These are phyloP conservation scores for Saguinus midas DNA, from an alignment of 2,113 vertebrate genomes.

Conservation along the genomic window DNA sequence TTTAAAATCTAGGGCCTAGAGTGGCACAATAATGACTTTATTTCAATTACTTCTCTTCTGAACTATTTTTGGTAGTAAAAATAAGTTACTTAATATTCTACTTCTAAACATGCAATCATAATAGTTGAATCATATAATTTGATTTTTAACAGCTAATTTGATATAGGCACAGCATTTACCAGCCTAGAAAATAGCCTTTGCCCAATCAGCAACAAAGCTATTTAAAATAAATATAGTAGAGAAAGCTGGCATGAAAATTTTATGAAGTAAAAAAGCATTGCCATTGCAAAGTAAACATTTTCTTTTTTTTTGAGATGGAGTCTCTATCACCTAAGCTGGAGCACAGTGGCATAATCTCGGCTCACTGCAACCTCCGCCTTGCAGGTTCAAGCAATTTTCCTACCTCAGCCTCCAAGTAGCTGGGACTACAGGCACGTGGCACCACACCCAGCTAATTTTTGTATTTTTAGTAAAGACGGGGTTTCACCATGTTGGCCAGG, in stretches of 20 bases:
- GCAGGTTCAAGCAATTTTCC: no score
- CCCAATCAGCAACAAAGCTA: not conserved
- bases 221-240: not conserved
- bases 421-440: no score
- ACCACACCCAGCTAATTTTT: no score
- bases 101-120: not conserved
- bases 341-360: no score
- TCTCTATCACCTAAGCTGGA: no score
- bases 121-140: not conserved
- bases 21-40: not conserved
- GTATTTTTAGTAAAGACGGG: no score
- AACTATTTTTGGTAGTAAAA: constrained; percentile 12
- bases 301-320: no score
- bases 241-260: not conserved
- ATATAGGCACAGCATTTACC: not conserved
- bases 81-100: not conserved
- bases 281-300: not conserved
- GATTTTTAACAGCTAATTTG: constrained; percentile 43
- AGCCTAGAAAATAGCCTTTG: not conserved
- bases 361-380: no score
- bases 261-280: not conserved
- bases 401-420: no score
- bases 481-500: no score
- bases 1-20: not conserved
- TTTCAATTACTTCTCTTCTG: constrained; percentile 15